A percentile compares a stretch with the other conserved stretches of the same genome.
Conservation (phyloP, 2,113 vertebrate genomes). For the Thinocorus orbignyianus region DNA sequence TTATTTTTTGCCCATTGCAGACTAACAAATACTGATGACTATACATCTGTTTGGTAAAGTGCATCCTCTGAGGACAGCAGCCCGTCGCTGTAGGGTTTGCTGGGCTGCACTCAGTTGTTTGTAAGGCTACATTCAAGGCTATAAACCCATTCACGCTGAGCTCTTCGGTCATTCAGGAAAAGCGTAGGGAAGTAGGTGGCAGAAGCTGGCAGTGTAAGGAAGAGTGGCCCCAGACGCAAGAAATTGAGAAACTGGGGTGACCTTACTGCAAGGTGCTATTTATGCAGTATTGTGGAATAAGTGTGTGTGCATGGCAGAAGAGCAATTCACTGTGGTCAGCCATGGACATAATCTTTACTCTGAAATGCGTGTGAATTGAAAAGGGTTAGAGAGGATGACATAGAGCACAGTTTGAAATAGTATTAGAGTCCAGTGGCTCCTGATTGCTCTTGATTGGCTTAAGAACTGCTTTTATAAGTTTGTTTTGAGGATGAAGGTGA, state of each 20-base stretch:
- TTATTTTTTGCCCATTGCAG: neutral
- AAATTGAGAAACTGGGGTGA: neutral
- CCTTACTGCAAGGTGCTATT: neutral
- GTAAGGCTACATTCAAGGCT: too few relatives aligned
- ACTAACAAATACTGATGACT: neutral
- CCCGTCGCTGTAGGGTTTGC: neutral
- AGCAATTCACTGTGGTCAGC: neutral
- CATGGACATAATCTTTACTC: neutral
- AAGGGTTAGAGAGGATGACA: neutral
- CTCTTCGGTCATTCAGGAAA: neutral
- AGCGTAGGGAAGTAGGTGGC: neutral
- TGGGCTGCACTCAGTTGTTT: neutral
- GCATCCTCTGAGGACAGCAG: neutral
- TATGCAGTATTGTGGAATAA: neutral
- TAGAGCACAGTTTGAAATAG: neutral
- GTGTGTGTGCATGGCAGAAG: neutral
- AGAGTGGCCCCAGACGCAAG: neutral
- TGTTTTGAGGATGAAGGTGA: neutral
- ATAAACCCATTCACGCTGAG: rapidly evolving
- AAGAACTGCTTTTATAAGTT: neutral
- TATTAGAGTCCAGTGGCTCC: neutral
- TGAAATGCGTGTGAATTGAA: neutral
- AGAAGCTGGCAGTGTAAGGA: neutral
- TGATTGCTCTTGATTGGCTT: neutral
- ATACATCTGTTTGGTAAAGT: neutral